These are phyloP conservation scores for Spongilla lacustris DNA, from an alignment of 37 sponge, comb jelly and placozoan species.

Conservation along the genomic window DNA sequence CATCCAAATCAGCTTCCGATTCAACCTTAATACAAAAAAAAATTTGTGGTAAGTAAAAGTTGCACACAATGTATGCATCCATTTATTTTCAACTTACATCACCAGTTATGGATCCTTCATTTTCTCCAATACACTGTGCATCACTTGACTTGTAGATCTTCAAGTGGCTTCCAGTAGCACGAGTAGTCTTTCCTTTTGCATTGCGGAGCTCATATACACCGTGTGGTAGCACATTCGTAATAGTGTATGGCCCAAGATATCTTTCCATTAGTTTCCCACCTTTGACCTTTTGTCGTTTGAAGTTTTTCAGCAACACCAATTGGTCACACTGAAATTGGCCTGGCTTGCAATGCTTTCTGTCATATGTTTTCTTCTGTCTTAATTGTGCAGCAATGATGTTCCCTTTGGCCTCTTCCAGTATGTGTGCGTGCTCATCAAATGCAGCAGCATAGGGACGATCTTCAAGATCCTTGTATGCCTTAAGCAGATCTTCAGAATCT, in stretches of 20 bases:
- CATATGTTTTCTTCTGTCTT: slow-evolving; percentile 73
- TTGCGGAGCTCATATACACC: not conserved
- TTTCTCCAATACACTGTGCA: not conserved
- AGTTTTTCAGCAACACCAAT: slow-evolving; percentile 66
- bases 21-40: not conserved
- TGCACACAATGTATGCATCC: not conserved
- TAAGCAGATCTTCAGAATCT: slow-evolving; percentile 11
- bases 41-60: not conserved
- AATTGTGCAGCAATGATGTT: slow-evolving; percentile 73
- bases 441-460: slow-evolving; percentile 5
- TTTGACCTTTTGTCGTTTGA: slow-evolving; percentile 68
- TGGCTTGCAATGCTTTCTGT: slow-evolving; percentile 66
- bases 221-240: not conserved
- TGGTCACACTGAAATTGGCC: slow-evolving; percentile 31
- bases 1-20: slow-evolving; percentile 1
- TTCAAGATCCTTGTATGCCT: slow-evolving; percentile 2
- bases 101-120: not conserved
- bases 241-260: slow-evolving; percentile 21
- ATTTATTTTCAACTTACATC: not conserved
- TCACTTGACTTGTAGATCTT: not conserved
- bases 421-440: not conserved
- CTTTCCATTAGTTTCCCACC: slow-evolving; percentile 64
- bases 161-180: not conserved
- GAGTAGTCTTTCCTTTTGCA: not conserved
- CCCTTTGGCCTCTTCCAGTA: slow-evolving; percentile 55